Base-by-base conservation (phyloP, 2,888 invertebrate species). In the Tetrapedia diversipes region DNA sequence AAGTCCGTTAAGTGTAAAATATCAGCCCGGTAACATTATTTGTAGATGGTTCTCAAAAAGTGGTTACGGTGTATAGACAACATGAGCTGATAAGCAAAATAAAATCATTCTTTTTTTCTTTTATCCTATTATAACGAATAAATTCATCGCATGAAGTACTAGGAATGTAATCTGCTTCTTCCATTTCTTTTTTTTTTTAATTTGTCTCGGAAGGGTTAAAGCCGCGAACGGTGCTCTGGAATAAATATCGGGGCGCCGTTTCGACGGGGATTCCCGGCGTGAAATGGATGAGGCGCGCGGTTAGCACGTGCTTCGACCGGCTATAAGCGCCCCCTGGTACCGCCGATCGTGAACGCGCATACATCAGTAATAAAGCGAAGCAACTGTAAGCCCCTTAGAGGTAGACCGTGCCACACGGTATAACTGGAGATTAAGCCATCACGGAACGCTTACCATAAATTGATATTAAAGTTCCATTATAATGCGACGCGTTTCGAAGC, bases 341-440 rank as follows among this genome's bases (percentile, higher is more conserved):
- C 76, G 77, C 70, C 74, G 86, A 86, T 86, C 87, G 87, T 87
- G 87, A 85, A 86, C 82, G 82, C 80, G 87, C 87, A 85, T 87
- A 85, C 80, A 86, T 83, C 83, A 80, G 77, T 85, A 85, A 83
- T 81, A 85, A 85, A 82, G 77, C 74, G 81, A 83, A 77, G 83
- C 81, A 84, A 85, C 85, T 79, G 68, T 84, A 84, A 84, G 79
- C 83, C 85, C 74, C 77, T 85, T 82, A 82, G n/a, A n/a, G 82
- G 77, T 80, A 79, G 70, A 61, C 78, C 73, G 68, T 66, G 65
- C 57, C 54, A 54, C 59, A 41, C 37, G 59, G 74, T 80, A 72
- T 82, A 82, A 84, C 82, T 82, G 68, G 80, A 78, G 84, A 84
- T 84, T 84, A 84, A 80, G 57, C 73, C 77, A 77, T 77, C 75